Base-by-base conservation (phyloP, 2,888 invertebrate species). In the Drosophila suboccidentalis region DNA sequence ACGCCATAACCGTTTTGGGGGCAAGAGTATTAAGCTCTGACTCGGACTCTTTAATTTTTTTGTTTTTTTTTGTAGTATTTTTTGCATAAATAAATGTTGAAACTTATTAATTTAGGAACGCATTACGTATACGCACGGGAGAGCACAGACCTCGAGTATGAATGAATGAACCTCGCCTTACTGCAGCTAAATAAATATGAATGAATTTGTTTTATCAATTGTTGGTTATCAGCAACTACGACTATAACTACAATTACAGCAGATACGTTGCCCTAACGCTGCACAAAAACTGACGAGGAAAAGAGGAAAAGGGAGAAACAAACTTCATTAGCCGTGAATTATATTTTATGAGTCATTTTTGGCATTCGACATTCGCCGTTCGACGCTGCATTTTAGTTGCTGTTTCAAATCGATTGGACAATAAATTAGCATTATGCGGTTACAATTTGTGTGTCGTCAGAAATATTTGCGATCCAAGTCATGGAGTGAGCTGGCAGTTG, bases 391-490 rank as follows among this genome's bases (percentile, higher is more conserved):
- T 49, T 58, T 89, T 77, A 87, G 82, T 89, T 57, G 85, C 82
- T 81, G 85, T 80, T 84, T 87, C 89, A 89, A 84, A 82, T 89
- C 82, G 82, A 82, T 89, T 81, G 66, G 85, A 41, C 66, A 87
- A 87, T 87, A 89, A 89, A 82, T 82, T 89, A 84, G 82, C 81
- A 81, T 89, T 89, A 80, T 87, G 82, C 55, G 87, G 74, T 69
- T 81, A 68, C 87, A 71, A 69, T 58, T 62, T 49, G 26, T 51
- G 50, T 68, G 80, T 68, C 46, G 63, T 61, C 74, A 61, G 51
- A 67, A 57, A 68, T 69, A 55, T 59, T 66, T 68, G 26, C 13
- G 50, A 38, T 46, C 29, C 44, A 53, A 68, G 69, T 80, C 85
- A 81, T 64, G n/a, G 46, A 64, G 68, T 87, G 84, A 83, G 87